Evolutionary conservation across 2,797 vertebrate genomes (phyloP).

Genomic region (Gambelia wislizenii): DNA sequence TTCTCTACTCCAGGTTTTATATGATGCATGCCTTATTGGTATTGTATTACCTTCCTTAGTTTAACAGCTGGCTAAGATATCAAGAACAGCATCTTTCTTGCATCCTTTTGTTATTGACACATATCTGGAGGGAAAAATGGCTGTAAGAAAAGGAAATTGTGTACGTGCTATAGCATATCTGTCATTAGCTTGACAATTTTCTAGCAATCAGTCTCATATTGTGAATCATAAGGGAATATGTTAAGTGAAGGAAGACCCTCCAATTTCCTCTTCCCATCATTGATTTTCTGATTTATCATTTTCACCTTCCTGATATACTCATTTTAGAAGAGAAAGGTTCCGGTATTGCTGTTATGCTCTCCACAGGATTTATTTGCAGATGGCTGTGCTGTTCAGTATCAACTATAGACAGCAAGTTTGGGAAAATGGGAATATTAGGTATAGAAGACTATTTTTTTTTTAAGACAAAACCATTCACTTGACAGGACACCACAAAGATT

Average conservation of each 20-base stretch:
- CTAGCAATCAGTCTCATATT: constrained; percentile 40
- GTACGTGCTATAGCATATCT: constrained; percentile 31
- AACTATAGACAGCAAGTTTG: constrained; percentile 5
- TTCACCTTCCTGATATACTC: constrained; percentile 39
- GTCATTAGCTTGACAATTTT: constrained; percentile 46
- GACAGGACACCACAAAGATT: neutral
- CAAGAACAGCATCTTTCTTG: constrained; percentile 50
- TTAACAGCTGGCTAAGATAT: constrained; percentile 56
- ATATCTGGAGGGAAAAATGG: constrained; percentile 29
- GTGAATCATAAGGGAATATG: constrained; percentile 16
- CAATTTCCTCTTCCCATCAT: constrained; percentile 49
- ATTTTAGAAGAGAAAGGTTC: constrained; percentile 51
- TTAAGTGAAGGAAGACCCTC: constrained; percentile 34
- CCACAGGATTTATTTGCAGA: constrained; percentile 38
- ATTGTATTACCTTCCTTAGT: constrained; percentile 36
- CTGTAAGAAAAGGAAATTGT: constrained; percentile 40
- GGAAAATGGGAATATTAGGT: constrained; percentile 10
- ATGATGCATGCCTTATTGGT: constrained; percentile 41
- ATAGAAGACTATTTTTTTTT: neutral
- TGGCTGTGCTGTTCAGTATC: constrained; percentile 50
- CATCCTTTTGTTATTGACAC: constrained; percentile 48
- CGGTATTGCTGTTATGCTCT: constrained; percentile 27
- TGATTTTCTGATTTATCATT: constrained; percentile 62
- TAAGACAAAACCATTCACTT: neutral
- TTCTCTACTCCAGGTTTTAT: constrained; percentile 48